Conservation (phyloP, 2,888 invertebrate species). For the Tipula unca region DNA sequence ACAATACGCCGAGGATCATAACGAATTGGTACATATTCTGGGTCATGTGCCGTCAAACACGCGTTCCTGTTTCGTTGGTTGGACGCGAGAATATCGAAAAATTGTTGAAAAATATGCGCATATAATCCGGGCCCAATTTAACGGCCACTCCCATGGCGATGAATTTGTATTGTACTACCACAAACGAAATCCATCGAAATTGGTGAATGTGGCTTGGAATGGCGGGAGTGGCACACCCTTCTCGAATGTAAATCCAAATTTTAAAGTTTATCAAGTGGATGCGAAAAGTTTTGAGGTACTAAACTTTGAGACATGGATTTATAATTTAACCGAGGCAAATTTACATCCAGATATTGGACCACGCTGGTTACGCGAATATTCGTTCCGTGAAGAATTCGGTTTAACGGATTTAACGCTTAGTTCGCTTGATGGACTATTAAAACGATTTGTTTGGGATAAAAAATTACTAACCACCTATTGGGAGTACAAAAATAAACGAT, state of each 20-base stretch:
- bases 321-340: constrained; percentile 64
- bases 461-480: constrained; percentile 22
- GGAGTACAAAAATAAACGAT: constrained; percentile 22
- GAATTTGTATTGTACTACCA: constrained; percentile 62
- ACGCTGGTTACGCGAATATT: constrained; percentile 61
- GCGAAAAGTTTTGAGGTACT: constrained; percentile 49
- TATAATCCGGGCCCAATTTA: constrained; percentile 70
- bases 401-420: constrained; percentile 49
- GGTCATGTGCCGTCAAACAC: constrained; percentile 73
- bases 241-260: constrained; percentile 68
- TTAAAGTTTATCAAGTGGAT: constrained; percentile 65
- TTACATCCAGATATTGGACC: constrained; percentile 46
- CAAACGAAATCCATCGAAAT: constrained; percentile 32
- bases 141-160: constrained; percentile 73
- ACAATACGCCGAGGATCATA: constrained; percentile 58
- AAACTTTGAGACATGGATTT: constrained; percentile 59
- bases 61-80: constrained; percentile 51
- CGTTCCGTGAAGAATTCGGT: constrained; percentile 57
- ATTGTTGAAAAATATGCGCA: constrained; percentile 63
- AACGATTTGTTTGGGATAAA: constrained; percentile 43
- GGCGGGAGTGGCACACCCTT: constrained; percentile 73
- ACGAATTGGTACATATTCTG: constrained; percentile 74
- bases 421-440: constrained; percentile 50
- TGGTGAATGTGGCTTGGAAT: constrained; percentile 67
- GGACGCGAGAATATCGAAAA: constrained; percentile 60